These are phyloP conservation scores for Dendrocincla tyrannina DNA, from an alignment of 2,797 vertebrate genomes.

Conservation along the genomic window DNA sequence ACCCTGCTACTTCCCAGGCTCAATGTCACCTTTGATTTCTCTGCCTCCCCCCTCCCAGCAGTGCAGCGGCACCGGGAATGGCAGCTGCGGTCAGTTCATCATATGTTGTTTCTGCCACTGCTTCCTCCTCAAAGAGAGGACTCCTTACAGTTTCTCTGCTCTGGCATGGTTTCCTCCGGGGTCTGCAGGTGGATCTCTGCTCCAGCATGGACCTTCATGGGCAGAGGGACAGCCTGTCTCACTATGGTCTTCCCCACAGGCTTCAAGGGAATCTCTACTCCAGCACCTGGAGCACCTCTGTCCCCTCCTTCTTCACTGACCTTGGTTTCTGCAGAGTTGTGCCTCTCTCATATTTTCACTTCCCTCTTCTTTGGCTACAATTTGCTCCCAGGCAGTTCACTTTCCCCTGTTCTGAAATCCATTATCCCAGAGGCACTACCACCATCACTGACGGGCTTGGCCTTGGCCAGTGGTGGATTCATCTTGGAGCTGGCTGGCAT, in stretches of 20 bases:
- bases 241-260: accelerated
- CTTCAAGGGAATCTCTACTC: neutral
- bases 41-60: neutral
- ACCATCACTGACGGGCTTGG: accelerated
- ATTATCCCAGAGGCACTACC: accelerated
- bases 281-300: neutral
- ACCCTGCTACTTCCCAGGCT: neutral
- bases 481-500: neutral
- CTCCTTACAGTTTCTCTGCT: neutral
- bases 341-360: neutral
- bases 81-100: neutral
- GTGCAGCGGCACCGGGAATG: accelerated
- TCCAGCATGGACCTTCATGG: neutral
- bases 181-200: neutral
- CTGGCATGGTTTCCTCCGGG: neutral
- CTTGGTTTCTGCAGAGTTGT: neutral
- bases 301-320: neutral
- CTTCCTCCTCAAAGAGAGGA: neutral
- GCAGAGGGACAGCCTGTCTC: neutral
- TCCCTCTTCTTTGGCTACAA: neutral
- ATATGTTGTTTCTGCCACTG: accelerated
- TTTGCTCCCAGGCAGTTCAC: neutral
- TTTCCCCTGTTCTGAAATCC: neutral
- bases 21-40: neutral
- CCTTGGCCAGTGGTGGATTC: neutral